Percentiles rank a stretch among this genome's conserved stretches.
These are phyloP conservation scores for Equus quagga DNA, from an alignment of 2,113 vertebrate genomes.

Conservation along the genomic window DNA sequence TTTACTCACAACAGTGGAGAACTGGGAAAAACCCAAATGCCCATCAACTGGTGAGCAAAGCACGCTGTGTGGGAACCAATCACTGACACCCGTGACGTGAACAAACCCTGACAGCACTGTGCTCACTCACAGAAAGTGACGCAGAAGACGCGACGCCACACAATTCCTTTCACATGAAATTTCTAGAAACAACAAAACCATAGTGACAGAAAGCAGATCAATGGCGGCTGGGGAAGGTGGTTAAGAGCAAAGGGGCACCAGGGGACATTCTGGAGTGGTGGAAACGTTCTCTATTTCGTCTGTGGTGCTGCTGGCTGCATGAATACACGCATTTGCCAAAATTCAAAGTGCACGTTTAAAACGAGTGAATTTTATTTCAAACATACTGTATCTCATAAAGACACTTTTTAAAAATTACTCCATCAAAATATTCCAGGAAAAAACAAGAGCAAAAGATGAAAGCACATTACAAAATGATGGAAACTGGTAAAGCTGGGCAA, in stretches of 20 bases:
- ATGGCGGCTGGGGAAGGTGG: not conserved
- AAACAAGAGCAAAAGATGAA: not conserved
- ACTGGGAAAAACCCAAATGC: too few relatives aligned
- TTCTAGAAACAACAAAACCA: not conserved
- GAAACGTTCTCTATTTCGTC: not conserved
- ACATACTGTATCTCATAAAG: too few relatives aligned
- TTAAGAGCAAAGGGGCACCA: accelerated
- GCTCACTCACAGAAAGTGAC: accelerated
- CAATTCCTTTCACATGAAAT: not conserved
- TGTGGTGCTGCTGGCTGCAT: accelerated
- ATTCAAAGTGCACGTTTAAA: not conserved
- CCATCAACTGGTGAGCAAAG: not conserved
- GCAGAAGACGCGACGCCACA: accelerated
- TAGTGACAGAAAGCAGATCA: accelerated
- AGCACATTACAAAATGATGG: not conserved
- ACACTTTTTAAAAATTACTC: not conserved
- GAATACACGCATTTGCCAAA: not conserved
- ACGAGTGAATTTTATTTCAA: not conserved
- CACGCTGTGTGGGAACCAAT: not conserved
- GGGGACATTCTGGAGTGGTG: accelerated
- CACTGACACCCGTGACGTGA: too few relatives aligned
- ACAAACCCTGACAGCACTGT: too few relatives aligned
- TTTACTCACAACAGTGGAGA: too few relatives aligned
- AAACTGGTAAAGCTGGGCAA: accelerated
- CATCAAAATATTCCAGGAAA: not conserved